Conservation (phyloP, 2,113 vertebrate genomes). For the Stomatorhinus ivindoensis region DNA sequence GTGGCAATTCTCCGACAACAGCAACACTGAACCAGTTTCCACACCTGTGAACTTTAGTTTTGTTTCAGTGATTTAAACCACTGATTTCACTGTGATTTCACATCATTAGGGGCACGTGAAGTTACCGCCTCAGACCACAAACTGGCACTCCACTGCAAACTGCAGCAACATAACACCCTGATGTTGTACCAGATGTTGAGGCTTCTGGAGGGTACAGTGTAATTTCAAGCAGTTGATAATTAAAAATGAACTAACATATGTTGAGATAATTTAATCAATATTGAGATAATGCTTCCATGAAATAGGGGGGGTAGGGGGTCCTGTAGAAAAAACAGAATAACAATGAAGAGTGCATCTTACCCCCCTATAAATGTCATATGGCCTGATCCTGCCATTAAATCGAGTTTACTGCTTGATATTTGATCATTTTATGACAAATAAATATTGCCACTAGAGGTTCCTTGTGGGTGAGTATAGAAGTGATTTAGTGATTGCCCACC, state of each 20-base stretch:
- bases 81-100: not conserved
- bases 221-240: not conserved
- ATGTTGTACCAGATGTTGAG: not conserved
- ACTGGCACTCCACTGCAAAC: not conserved
- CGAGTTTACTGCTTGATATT: slow-evolving; percentile 10
- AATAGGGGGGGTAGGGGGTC: not conserved
- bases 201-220: not conserved
- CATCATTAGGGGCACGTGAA: not conserved
- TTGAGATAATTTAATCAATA: not conserved
- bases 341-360: not conserved
- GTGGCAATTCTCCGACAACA: not conserved
- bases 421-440: slow-evolving; percentile 15
- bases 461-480: not conserved
- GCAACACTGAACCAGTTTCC: not conserved
- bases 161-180: not conserved
- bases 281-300: not conserved
- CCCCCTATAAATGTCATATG: slow-evolving; percentile 3
- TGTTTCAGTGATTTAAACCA: not conserved
- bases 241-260: not conserved
- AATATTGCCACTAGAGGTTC: slow-evolving; percentile 11
- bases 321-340: not conserved
- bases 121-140: not conserved
- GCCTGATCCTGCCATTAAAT: slow-evolving; percentile 24
- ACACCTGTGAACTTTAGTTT: not conserved
- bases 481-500: not conserved